Evolutionary conservation across 2,113 vertebrate species (phyloP), one percentile per base, ranked within the genome.

Genomic region (Phocoena sinus): DNA sequence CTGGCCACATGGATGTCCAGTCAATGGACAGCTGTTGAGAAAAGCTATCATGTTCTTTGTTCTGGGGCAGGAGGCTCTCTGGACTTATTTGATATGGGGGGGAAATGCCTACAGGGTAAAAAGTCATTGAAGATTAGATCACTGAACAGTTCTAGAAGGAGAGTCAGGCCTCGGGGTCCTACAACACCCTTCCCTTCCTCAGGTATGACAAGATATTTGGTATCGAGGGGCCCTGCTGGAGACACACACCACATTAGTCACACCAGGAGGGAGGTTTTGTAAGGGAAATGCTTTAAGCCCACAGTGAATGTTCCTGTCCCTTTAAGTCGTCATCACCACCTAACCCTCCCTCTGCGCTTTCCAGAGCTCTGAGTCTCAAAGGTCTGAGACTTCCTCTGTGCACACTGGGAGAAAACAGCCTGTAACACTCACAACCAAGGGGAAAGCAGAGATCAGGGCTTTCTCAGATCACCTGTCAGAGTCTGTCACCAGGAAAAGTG

Each of bases 251-350:
- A 28, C 20, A 23, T 62, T 13, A 6, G 38, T 79, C 56, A 2
- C 71, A 33, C 47, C 21, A 60, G 65, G 47, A 82, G 76, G 25
- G 5, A 15, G 23, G 23, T 13, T 38, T 0, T 10, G 44, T 31
- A 36, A 36, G n/a, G 38, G 44, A 65, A 74, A 70, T 10, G 0
- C 21, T 26, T 47, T 26, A 63, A 71, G 21, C 3, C 8, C 31
- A n/a, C 70, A 31, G 3, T 6, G 77, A 94, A 74, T 41, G 89
- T 38, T 65, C 68, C 90, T 97, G 94, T 94, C 80, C 62, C 94
- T 93, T 97, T 95, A 95, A 93, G 23, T 67, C 1, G 0, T 62
- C 47, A 79, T 50, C 28, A 73, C 31, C 73, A 28, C 25, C 18
- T 17, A n/a, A 33, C 58, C 67, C 65, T 38, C 44, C 67, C 65